phyloP scores from a whole-genome alignment of 1,140 invertebrate species.

The Condylostylus longicornis region DNA sequence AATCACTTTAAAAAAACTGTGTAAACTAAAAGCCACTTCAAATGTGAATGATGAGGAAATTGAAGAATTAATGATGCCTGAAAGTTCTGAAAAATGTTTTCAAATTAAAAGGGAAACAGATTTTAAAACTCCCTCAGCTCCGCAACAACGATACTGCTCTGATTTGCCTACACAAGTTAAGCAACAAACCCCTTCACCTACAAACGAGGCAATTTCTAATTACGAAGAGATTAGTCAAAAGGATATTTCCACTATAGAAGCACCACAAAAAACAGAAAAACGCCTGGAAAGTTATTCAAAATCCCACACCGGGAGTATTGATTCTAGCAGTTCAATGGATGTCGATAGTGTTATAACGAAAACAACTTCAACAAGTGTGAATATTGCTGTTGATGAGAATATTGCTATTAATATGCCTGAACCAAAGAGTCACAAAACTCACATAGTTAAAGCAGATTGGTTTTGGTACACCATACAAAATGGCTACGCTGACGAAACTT shows the following conservation, averaged over 20 bases:
- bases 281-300: not conserved
- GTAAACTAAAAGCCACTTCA: not conserved
- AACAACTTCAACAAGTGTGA: not conserved
- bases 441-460: slow-evolving; percentile 83
- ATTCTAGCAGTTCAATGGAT: slow-evolving; percentile 9
- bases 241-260: not conserved
- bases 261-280: too few relatives aligned
- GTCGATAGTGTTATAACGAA: slow-evolving; percentile 10
- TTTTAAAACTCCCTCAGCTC: slow-evolving; percentile 27
- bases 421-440: slow-evolving; percentile 38
- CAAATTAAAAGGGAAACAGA: slow-evolving; percentile 16
- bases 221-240: slow-evolving; percentile 5
- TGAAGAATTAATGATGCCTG: not conserved
- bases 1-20: not conserved
- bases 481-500: slow-evolving; percentile 78
- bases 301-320: too few relatives aligned
- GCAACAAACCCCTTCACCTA: slow-evolving; percentile 10
- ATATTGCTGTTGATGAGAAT: slow-evolving; percentile 50
- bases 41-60: not conserved
- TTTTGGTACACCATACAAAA: slow-evolving; percentile 91
- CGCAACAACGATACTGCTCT: too few relatives aligned
- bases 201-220: slow-evolving; percentile 4
- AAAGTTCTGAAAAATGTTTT: not conserved
- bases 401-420: slow-evolving; percentile 50
- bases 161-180: too few relatives aligned